Percentiles rank a stretch among this genome's conserved stretches.
Evolutionary conservation across 2,888 invertebrate genomes (phyloP).

Genomic region (Megaustenia siamemsis): DNA sequence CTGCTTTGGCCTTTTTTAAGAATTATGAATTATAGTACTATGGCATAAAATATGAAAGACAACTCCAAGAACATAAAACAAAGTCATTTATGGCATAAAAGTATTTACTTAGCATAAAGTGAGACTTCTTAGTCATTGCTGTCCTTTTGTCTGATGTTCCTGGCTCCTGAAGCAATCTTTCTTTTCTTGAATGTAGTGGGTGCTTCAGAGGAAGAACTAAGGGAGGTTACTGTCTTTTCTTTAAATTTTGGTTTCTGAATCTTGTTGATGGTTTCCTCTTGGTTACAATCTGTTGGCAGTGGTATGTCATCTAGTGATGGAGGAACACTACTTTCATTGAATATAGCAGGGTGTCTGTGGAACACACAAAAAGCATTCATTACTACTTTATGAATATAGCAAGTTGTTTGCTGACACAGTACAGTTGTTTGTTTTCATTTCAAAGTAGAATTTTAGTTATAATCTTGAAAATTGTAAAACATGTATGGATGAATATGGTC

Average conservation of each 20-base stretch:
- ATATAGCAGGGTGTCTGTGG: conserved; percentile 47
- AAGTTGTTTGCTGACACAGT: too few relatives aligned
- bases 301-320: conserved; percentile 62
- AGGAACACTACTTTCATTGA: conserved; percentile 50
- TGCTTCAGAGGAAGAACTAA: conserved; percentile 63
- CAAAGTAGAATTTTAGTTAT: too few relatives aligned
- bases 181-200: conserved; percentile 74
- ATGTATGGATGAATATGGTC: too few relatives aligned
- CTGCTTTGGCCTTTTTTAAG: too few relatives aligned
- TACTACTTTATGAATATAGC: too few relatives aligned
- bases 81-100: too few relatives aligned
- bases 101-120: too few relatives aligned
- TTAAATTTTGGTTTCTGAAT: conserved; percentile 61
- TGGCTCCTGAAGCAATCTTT: conserved; percentile 70
- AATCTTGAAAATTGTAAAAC: too few relatives aligned
- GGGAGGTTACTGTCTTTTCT: conserved; percentile 72
- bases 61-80: too few relatives aligned
- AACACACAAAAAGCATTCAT: not conserved
- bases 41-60: too few relatives aligned
- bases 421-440: too few relatives aligned
- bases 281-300: conserved; percentile 58
- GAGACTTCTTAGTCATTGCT: conserved; percentile 59
- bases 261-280: conserved; percentile 11
- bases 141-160: conserved; percentile 67
- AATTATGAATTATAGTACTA: too few relatives aligned